Evolutionary conservation across 1,140 invertebrate species (phyloP), one percentile per base, ranked within the genome.

Genomic region (Tetramorium simillimum): DNA sequence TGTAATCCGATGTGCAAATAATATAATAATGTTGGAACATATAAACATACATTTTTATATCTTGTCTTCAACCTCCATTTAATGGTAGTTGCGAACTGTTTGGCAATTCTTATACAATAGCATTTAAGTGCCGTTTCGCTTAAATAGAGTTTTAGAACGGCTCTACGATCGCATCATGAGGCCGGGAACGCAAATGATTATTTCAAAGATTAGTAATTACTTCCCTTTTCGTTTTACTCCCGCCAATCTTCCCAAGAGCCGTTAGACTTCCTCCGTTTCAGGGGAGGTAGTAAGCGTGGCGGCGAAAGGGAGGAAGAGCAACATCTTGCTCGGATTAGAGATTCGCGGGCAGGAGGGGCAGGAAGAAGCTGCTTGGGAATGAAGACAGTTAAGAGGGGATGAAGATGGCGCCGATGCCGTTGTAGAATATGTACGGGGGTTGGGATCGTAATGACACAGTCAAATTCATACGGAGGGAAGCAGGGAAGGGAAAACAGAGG

Each of bases 281-380:
- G 49, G 43, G 60, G 16, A 12, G 58, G 40, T 21, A 21, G 58
- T 63, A 40, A 78, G 37, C 53, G 21, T 4, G 28, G 43, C 49
- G 12, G n/a, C 51, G 49, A 21, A n/a, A 28, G 51, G 56, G 14
- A 33, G 70, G 69, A 63, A 63, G 85, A 78, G 91, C 87, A 92
- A 93, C 92, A 93, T 92, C 92, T 93, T 93, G 92, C 92, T 90
- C 89, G 91, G 91, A 92, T 92, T 91, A 90, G 86, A 89, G 90
- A 91, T 91, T 88, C 85, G 60, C 69, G 60, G 75, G 49, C 51
- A 16, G 21, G 43, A 69, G 70, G 24, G 21, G 76, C 24, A 84
- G 86, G 73, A 86, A 60, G 73, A 77, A 78, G 51, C 63, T 69
- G 63, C 49, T 84, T 14, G 84, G 51, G 69, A 78, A 85, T 82